These are phyloP conservation scores for Lophura swinhoii DNA, from an alignment of 2,797 vertebrate genomes.

Conservation along the genomic window DNA sequence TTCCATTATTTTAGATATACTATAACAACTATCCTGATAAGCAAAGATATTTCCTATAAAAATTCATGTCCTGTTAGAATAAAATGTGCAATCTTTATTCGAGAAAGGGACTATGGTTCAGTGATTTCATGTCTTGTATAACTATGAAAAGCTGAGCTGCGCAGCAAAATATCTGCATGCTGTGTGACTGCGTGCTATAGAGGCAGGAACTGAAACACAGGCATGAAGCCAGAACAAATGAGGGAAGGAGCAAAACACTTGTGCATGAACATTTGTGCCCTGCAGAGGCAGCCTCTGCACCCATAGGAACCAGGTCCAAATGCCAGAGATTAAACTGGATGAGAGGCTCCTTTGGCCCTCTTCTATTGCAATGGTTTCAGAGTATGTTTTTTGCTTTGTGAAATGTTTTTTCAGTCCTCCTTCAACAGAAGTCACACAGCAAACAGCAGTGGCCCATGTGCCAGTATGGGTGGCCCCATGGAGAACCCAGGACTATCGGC, in stretches of 20 bases:
- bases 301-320: not conserved
- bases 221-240: not conserved
- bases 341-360: not conserved
- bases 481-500: not conserved
- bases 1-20: not conserved
- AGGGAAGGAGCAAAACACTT: fast-evolving
- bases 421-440: not conserved
- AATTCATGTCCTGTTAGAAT: not conserved
- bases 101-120: not conserved
- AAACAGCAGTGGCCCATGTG: not conserved
- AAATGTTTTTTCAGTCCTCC: fast-evolving
- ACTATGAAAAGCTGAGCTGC: not conserved
- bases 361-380: not conserved
- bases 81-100: not conserved
- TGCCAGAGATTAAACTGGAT: not conserved
- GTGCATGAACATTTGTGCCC: not conserved
- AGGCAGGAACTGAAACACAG: not conserved
- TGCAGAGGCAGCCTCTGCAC: not conserved
- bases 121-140: not conserved
- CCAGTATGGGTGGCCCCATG: not conserved
- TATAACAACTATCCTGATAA: not conserved
- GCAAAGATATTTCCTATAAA: not conserved
- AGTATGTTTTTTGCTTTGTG: not conserved
- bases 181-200: not conserved
- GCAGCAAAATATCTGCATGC: not conserved